Conservation (phyloP, 2,797 vertebrate genomes). For the Gila robusta region DNA sequence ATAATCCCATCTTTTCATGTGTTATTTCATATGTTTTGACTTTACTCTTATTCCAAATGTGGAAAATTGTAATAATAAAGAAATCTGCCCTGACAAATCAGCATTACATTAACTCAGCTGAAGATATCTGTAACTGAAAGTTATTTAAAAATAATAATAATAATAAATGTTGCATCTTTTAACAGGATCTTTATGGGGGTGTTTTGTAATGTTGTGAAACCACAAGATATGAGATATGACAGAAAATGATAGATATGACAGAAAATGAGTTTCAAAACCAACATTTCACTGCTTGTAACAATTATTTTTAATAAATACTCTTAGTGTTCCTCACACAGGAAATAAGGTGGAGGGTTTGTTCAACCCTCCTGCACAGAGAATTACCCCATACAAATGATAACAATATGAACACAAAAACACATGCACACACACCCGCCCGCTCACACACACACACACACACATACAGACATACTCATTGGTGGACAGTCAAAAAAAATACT, state of each 20-base stretch:
- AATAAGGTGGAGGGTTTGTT: constrained; percentile 69
- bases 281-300: constrained; percentile 74
- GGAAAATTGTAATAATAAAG: neutral
- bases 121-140: neutral
- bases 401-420: constrained; percentile 63
- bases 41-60: neutral
- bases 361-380: constrained; percentile 72
- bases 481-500: constrained; percentile 64
- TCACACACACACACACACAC: constrained; percentile 59
- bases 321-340: constrained; percentile 77
- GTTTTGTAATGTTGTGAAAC: neutral
- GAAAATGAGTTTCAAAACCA: neutral
- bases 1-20: neutral
- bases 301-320: constrained; percentile 85
- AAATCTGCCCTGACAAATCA: neutral
- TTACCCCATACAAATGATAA: constrained; percentile 74
- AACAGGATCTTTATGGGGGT: neutral
- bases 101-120: neutral
- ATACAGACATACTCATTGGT: constrained; percentile 33
- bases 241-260: neutral
- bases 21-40: neutral
- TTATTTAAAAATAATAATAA: neutral
- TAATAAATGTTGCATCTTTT: neutral
- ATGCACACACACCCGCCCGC: constrained; percentile 66
- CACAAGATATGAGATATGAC: neutral